Percentiles rank a stretch among this genome's conserved stretches.
Conservation (phyloP, 1,140 invertebrate species). For the Drosophila oshimai region DNA sequence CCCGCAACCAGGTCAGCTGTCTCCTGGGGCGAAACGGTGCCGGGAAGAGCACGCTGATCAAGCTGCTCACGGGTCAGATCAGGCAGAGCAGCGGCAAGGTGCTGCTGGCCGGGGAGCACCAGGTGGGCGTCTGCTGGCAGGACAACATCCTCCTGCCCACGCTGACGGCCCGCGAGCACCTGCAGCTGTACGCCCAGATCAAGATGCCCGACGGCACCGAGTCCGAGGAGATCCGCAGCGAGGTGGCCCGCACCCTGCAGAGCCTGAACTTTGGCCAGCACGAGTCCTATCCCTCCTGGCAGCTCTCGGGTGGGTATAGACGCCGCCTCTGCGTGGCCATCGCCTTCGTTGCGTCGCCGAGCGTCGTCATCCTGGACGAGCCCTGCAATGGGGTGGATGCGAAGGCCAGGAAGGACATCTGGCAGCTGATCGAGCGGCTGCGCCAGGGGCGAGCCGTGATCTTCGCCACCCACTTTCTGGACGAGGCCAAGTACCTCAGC, state of each 20-base stretch:
- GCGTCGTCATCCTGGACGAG: constrained; percentile 92
- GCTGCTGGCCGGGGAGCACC: constrained; percentile 74
- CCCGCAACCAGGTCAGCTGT: constrained; percentile 86
- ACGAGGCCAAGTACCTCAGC: constrained; percentile 87
- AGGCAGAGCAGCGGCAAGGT: constrained; percentile 85
- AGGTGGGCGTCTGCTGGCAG: constrained; percentile 92
- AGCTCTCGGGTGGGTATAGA: constrained; percentile 86
- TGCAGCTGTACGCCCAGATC: constrained; percentile 88
- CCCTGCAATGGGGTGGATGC: constrained; percentile 92
- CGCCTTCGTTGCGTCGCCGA: constrained; percentile 86
- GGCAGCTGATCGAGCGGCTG: constrained; percentile 88
- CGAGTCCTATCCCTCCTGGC: constrained; percentile 84
- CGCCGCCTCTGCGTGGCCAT: constrained; percentile 86
- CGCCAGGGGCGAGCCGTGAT: constrained; percentile 87
- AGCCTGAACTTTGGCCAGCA: constrained; percentile 85
- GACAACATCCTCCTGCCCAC: constrained; percentile 92
- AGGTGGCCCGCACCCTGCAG: constrained; percentile 83
- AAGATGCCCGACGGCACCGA: constrained; percentile 54
- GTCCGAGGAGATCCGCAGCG: constrained; percentile 8
- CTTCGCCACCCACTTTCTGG: constrained; percentile 88
- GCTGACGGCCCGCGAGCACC: constrained; percentile 91
- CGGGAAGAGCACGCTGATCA: constrained; percentile 92
- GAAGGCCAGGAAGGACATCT: constrained; percentile 88
- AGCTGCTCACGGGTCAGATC: constrained; percentile 87
- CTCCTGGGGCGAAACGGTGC: constrained; percentile 94